Base-by-base conservation (phyloP, 2,797 vertebrate genomes). In the Salarias fasciatus region DNA sequence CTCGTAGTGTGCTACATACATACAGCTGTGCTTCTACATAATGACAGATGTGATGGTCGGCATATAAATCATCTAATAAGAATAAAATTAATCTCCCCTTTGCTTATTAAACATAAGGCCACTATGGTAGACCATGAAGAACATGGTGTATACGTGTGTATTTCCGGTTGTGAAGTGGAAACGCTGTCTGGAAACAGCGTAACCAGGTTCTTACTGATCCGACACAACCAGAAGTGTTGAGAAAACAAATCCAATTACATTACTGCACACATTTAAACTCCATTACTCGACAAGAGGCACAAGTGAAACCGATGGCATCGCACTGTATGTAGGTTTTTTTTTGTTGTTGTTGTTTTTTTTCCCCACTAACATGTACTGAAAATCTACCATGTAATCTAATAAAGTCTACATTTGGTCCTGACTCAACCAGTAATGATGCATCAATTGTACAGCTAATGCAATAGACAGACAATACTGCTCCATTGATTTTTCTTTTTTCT, bases 41-140 rank as follows among this genome's bases (percentile, higher is more conserved):
- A 71, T 80, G 71, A 85, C 69, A 83, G 72, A 86, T 62, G 70
- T 64, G 49, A 18, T 54, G 71, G 46, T 84, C 82, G 64, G 78
- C 70, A 51, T n/a, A 63, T 71, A 77, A 77, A 81, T 31, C 9
- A 53, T 60, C 46, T 64, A 65, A 70, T 67, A 63, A 80, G 56
- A 64, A 75, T 47, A 50, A 75, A 72, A 72, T 63, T 0, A 79
- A 55, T 33, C 49, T 82, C 80, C 71, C 61, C 69, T 79, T 80
- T 74, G 71, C 85, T 80, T 82, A 79, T 85, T 74, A 73, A 92
- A 93, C 90, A 88, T 92, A 93, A 94, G 93, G 92, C 92, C 92
- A 91, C 91, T 90, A 91, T 90, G 92, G 93, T 87, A 82, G 83
- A 91, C 89, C 74, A 76, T 82, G 67, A 83, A 67, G 72, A 87